Conservation (phyloP, 2,113 vertebrate genomes). For the Pterocles gutturalis region DNA sequence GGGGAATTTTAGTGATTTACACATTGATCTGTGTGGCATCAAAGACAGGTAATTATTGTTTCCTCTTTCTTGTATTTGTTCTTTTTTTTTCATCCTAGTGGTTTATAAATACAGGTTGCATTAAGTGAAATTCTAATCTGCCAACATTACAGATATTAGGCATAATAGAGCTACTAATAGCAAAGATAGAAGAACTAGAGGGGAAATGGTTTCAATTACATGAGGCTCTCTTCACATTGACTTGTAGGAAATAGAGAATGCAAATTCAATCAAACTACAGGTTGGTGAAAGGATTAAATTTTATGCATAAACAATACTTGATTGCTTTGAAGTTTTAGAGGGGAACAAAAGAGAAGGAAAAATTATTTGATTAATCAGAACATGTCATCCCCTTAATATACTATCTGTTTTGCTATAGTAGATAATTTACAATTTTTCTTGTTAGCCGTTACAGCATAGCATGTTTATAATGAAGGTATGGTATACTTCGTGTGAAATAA, state of each 20-base stretch:
- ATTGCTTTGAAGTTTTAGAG: conserved; percentile 73
- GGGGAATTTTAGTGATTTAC: conserved; percentile 92
- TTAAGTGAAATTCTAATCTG: conserved; percentile 70
- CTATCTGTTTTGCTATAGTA: conserved; percentile 7
- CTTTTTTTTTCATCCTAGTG: conserved; percentile 40
- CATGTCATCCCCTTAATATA: conserved; percentile 31
- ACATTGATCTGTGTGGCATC: conserved; percentile 95
- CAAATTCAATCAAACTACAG: conserved; percentile 78
- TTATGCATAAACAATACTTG: conserved; percentile 76
- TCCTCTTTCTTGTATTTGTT: conserved; percentile 58
- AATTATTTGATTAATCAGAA: conserved; percentile 66
- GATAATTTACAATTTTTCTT: conserved; percentile 22
- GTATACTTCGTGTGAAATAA: not conserved
- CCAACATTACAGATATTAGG: conserved; percentile 71
- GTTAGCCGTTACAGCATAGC: not conserved
- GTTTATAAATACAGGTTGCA: conserved; percentile 72
- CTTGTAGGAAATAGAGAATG: conserved; percentile 76
- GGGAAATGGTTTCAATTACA: conserved; percentile 75
- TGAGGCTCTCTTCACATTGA: conserved; percentile 64
- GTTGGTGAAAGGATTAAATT: conserved; percentile 77
- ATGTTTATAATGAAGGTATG: not conserved
- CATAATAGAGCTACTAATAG: conserved; percentile 73
- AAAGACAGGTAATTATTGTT: conserved; percentile 93
- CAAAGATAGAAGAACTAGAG: conserved; percentile 64
- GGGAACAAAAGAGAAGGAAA: conserved; percentile 44